These are phyloP conservation scores for Notarius quadriscutis DNA, from an alignment of 2,113 vertebrate genomes.

Conservation along the genomic window DNA sequence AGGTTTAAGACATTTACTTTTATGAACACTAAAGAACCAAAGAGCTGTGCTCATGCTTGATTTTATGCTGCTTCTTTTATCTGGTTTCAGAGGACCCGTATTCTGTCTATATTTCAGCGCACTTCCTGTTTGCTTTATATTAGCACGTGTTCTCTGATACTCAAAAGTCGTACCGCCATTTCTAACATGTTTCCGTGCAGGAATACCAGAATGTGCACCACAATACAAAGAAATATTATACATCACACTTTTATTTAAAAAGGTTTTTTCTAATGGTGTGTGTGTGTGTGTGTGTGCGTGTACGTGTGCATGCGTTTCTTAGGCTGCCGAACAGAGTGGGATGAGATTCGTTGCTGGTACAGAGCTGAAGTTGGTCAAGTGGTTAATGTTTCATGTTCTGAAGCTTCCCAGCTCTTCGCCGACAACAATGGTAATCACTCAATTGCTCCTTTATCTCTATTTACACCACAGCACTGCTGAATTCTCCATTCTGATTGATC, in stretches of 20 bases:
- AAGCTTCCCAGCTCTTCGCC: conserved; percentile 69
- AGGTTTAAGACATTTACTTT: background rate
- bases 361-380: conserved; percentile 67
- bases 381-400: conserved; percentile 67
- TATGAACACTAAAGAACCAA: background rate
- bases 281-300: background rate
- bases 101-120: background rate
- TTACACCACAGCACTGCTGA: background rate
- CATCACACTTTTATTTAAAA: background rate
- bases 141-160: background rate
- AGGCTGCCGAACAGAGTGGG: conserved; percentile 72
- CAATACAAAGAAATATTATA: too few species aligned
- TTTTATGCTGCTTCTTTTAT: conserved; percentile 31
- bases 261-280: background rate
- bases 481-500: conserved; percentile 1
- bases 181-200: background rate
- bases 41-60: background rate
- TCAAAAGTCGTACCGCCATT: background rate
- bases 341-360: conserved; percentile 69
- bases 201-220: too few species aligned
- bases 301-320: background rate
- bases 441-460: background rate
- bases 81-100: conserved; percentile 8
- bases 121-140: background rate
- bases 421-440: conserved; percentile 65